These are phyloP conservation scores for Crotalus helleri DNA, from an alignment of 2,113 vertebrate genomes.

Conservation along the genomic window DNA sequence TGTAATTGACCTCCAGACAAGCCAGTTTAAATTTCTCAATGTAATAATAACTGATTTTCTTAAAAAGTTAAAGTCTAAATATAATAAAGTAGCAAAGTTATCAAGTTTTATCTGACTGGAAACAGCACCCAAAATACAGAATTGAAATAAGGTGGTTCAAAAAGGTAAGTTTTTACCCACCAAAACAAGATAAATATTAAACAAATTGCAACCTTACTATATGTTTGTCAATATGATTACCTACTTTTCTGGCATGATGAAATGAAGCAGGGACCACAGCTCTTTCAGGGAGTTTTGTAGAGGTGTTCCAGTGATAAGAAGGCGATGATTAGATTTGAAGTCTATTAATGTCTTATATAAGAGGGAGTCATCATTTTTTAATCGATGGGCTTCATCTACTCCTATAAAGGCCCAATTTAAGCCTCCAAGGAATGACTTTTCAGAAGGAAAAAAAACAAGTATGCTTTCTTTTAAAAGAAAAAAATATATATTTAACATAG, in stretches of 20 bases:
- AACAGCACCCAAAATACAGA: neutral
- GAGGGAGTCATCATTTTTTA: constrained; percentile 97
- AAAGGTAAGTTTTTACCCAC: neutral
- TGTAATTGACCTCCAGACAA: neutral
- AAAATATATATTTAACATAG: neutral
- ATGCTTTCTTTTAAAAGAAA: neutral
- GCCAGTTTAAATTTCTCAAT: neutral
- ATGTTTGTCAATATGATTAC: constrained; percentile 31
- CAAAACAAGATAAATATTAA: neutral
- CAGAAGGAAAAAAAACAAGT: constrained; percentile 38
- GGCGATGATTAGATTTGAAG: constrained; percentile 95
- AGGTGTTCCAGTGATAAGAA: constrained; percentile 97
- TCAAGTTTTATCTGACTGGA: neutral
- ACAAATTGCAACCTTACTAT: neutral
- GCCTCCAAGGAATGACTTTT: constrained; percentile 90
- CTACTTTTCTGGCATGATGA: constrained; percentile 99
- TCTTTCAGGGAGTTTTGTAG: constrained; percentile 98
- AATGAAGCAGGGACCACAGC: constrained; percentile 96
- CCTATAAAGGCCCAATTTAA: constrained; percentile 96
- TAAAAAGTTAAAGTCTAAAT: neutral
- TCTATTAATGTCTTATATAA: constrained; percentile 98
- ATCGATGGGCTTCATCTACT: constrained; percentile 95
- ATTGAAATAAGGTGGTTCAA: neutral
- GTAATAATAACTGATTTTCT: neutral
- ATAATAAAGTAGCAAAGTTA: neutral